Percentiles rank a stretch among this genome's conserved stretches.
These are phyloP conservation scores for Sibirionetta formosa DNA, from an alignment of 2,797 vertebrate genomes.

Conservation along the genomic window DNA sequence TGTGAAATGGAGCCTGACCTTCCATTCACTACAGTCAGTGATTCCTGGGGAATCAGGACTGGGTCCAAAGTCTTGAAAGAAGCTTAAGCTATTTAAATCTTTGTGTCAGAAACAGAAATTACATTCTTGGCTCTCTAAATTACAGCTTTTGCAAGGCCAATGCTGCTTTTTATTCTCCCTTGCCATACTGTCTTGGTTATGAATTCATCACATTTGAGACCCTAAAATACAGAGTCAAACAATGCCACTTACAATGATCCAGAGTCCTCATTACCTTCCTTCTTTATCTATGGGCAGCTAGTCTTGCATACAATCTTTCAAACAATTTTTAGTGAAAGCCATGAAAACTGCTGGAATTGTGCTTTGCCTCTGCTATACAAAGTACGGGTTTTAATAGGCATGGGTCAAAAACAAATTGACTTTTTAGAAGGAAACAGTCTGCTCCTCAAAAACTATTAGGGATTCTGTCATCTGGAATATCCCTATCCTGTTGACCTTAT, in stretches of 20 bases:
- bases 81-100: constrained; percentile 54
- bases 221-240: constrained; percentile 42
- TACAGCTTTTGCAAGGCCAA: constrained; percentile 21
- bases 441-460: constrained; percentile 79
- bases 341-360: constrained; percentile 43
- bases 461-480: constrained; percentile 77
- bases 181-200: neutral
- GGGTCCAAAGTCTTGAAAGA: constrained; percentile 56
- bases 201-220: constrained; percentile 52
- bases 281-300: neutral
- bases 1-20: constrained; percentile 35
- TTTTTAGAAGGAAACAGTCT: constrained; percentile 63
- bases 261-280: constrained; percentile 39
- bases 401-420: constrained; percentile 72
- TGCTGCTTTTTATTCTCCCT: constrained; percentile 18
- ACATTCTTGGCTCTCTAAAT: constrained; percentile 50
- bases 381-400: constrained; percentile 65
- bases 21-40: neutral
- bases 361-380: constrained; percentile 40
- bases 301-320: constrained; percentile 46
- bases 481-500: constrained; percentile 75
- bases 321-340: constrained; percentile 43
- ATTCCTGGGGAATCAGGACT: constrained; percentile 7
- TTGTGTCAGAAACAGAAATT: constrained; percentile 39
- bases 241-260: constrained; percentile 54